Base-by-base conservation (phyloP, 2,113 vertebrate genomes). In the Sigmodon hispidus region DNA sequence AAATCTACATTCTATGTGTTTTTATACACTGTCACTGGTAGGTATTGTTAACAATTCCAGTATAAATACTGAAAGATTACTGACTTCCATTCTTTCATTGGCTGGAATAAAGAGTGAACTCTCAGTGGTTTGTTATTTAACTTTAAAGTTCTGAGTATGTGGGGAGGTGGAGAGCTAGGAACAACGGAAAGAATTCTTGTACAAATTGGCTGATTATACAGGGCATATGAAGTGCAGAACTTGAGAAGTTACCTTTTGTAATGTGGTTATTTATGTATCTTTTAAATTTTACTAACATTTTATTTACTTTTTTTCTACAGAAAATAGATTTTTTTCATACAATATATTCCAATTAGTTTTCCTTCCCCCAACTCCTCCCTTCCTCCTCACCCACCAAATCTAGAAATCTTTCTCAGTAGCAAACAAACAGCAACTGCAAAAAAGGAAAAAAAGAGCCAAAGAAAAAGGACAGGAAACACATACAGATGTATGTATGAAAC, bases 141-240 rank as follows among this genome's bases (percentile, higher is more conserved):
- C 73, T 1, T 69, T 36, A 10, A 3, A 59, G 21, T 72, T 79
- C 65, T 3, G 52, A 16, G 40, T 87, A 7, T 73, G 31, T 87
- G 50, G 26, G 26, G 17, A 79, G 48, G 11, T 75, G 1, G 31
- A 93, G 2, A 31, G 22, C 29, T 93, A 3, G 75, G 57, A 87
- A 34, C 29, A 63, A 16, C 92, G 73, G 45, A 95, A 95, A 90
- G 29, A 96, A 57, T 90, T 72, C 61, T 89, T 83, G 29, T 52
- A 93, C 5, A 94, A 97, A 69, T 40, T 43, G 93, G 10, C 48
- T 80, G 69, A 72, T 94, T 94, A 69, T 77, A 77, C 1, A 72
- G 69, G 22, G 63, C 9, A 69, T 7, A 87, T 0, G 70, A 86
- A 57, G n/a, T 69, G 21, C 40, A 59, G 36, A 87, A 34, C 6